Conservation (phyloP, 2,113 vertebrate genomes). For the Ptychochromis oligacanthus region DNA sequence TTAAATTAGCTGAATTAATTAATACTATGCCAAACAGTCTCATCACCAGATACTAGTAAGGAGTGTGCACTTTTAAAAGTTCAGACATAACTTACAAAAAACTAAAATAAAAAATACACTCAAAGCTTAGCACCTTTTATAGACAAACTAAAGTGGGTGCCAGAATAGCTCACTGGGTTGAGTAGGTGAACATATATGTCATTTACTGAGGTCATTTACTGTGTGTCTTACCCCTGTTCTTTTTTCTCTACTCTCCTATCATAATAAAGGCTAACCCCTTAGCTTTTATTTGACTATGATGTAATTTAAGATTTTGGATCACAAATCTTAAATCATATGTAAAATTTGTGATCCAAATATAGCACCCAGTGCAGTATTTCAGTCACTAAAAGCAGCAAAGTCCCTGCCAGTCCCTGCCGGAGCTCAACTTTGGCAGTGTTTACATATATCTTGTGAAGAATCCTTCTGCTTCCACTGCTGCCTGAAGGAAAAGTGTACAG, state of each 20-base stretch:
- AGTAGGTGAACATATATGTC: too few relatives aligned
- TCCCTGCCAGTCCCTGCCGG: background rate
- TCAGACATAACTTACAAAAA: background rate
- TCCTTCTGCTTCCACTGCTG: background rate
- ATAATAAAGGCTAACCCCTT: too few relatives aligned
- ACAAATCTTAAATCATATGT: background rate
- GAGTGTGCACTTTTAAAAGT: background rate
- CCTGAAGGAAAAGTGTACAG: background rate
- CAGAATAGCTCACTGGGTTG: too few relatives aligned
- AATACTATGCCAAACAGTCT: background rate
- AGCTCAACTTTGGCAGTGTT: background rate
- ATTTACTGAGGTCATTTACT: too few relatives aligned
- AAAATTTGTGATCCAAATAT: background rate
- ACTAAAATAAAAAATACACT: background rate
- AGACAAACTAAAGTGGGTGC: too few relatives aligned
- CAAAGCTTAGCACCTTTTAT: background rate
- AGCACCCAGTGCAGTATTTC: background rate
- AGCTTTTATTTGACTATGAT: too few relatives aligned
- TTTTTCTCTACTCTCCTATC: too few relatives aligned
- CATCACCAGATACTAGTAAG: background rate
- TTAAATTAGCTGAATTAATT: slow-evolving; percentile 25
- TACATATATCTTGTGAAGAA: background rate
- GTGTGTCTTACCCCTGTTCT: too few relatives aligned
- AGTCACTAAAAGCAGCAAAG: background rate
- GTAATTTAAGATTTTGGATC: too few relatives aligned